phyloP scores from a whole-genome alignment of 2,888 invertebrate species.

The Notocelia uddmanniana region DNA sequence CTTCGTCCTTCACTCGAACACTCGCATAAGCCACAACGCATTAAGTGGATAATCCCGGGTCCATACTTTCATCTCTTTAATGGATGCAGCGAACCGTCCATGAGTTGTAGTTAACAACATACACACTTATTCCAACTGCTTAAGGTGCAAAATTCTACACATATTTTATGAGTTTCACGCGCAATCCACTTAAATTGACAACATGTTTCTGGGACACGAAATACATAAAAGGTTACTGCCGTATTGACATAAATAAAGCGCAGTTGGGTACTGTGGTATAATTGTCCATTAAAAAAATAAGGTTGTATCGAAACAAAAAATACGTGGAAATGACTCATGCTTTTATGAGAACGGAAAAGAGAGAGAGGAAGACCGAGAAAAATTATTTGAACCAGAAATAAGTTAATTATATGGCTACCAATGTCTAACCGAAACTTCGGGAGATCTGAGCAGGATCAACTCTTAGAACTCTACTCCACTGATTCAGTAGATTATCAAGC shows the following conservation, averaged over 20 bases:
- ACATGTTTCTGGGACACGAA: constrained; percentile 55
- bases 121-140: not conserved
- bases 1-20: constrained; percentile 45
- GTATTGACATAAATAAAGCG: not conserved
- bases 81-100: constrained; percentile 78
- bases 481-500: too few relatives aligned
- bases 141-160: not conserved
- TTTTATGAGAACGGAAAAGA: too few relatives aligned
- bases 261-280: not conserved
- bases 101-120: constrained; percentile 53
- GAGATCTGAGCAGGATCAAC: too few relatives aligned
- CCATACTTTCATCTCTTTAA: constrained; percentile 80
- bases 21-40: constrained; percentile 54
- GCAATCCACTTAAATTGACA: constrained; percentile 57
- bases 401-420: too few relatives aligned
- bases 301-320: too few relatives aligned
- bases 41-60: constrained; percentile 80
- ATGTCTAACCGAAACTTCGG: too few relatives aligned
- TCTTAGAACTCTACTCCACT: too few relatives aligned
- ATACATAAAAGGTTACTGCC: constrained; percentile 7
- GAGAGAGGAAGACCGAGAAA: too few relatives aligned
- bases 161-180: constrained; percentile 62
- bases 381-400: too few relatives aligned
- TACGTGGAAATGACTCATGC: too few relatives aligned
- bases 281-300: too few relatives aligned